phyloP scores from a whole-genome alignment of 1,140 invertebrate species.

The Drosophila erecta region DNA sequence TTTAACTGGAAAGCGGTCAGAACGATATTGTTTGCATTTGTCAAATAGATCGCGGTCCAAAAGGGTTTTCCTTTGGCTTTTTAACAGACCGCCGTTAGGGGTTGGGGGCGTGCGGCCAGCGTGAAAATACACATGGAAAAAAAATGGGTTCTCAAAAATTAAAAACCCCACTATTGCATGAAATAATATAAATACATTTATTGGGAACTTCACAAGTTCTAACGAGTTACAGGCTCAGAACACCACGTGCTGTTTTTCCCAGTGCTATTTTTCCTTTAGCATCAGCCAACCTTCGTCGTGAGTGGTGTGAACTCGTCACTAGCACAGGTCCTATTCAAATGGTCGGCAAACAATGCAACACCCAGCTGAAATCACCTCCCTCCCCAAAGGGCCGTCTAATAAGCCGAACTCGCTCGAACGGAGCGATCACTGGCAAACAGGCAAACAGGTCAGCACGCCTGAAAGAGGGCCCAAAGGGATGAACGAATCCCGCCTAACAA shows the following conservation, averaged over 20 bases:
- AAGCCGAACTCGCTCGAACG: conserved; percentile 74
- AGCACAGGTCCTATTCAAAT: conserved; percentile 70
- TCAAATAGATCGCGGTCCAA: conserved; percentile 66
- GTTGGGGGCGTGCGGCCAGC: conserved; percentile 4
- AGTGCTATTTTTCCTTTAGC: conserved; percentile 14
- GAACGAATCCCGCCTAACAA: conserved; percentile 72
- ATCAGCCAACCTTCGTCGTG: conserved; percentile 19
- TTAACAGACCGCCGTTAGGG: conserved; percentile 45
- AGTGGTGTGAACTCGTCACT: conserved; percentile 45
- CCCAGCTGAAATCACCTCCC: conserved; percentile 27
- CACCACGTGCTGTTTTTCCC: background rate
- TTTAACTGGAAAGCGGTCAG: conserved; percentile 64
- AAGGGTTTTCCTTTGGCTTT: conserved; percentile 51
- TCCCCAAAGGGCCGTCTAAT: conserved; percentile 58
- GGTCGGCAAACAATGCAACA: conserved; percentile 70
- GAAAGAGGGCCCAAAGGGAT: conserved; percentile 21
- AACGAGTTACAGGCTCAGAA: too few relatives aligned
- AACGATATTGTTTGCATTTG: conserved; percentile 75
- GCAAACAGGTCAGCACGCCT: conserved; percentile 6
- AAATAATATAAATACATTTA: too few relatives aligned
- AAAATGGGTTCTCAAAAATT: too few relatives aligned
- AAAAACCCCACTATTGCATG: too few relatives aligned
- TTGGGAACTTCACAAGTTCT: too few relatives aligned
- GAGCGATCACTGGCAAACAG: conserved; percentile 70
- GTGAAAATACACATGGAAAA: background rate